Evolutionary conservation across 1,140 invertebrate genomes (phyloP), one percentile per base, ranked within the genome.

Genomic region (Matsumurasca onukii): DNA sequence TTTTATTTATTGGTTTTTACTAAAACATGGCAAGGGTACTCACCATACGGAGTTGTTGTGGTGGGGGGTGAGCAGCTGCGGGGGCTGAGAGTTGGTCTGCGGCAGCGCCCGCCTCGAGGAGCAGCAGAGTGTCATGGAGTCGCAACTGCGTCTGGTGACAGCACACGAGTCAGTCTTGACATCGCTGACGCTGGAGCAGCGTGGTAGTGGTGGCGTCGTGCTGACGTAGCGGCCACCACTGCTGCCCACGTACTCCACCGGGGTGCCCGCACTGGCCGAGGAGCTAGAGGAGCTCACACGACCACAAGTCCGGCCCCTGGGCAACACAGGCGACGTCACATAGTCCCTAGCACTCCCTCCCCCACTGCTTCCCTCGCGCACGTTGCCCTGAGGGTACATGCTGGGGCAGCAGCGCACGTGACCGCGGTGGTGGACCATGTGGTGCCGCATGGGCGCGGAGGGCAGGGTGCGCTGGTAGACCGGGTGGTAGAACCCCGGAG

Each of bases 401-500:
- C 25, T 34, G 25, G 39, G 49, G 27, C 45, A 57, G 48, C 45
- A 52, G 3, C 66, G 49, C 17, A n/a, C 22, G 27, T 48, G 64
- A 1, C 52, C 17, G 29, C 62, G 62, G 39, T 65, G 31, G 12
- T n/a, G 15, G 30, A 65, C 29, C 34, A 39, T 17, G 49, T 31
- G 31, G 17, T 49, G 27, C 20, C 31, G 27, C 25, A 67, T 55
- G 17, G 22, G 52, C 15, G 31, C 34, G 15, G 29, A n/a, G 39
- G 59, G 49, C 25, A 68, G 15, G 15, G 59, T 51, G 2, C 59
- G 24, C n/a, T 31, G 68, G 31, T 66, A 66, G 15, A 52, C 61
- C 9, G 61, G 70, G 27, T 64, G 62, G 31, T 64, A 59, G 27
- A 77, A 80, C 66, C 80, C 78, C 5, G 78, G 73, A 25, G 80